These are phyloP conservation scores for Nasonia giraulti DNA, from an alignment of 1,140 invertebrate species.

Conservation along the genomic window DNA sequence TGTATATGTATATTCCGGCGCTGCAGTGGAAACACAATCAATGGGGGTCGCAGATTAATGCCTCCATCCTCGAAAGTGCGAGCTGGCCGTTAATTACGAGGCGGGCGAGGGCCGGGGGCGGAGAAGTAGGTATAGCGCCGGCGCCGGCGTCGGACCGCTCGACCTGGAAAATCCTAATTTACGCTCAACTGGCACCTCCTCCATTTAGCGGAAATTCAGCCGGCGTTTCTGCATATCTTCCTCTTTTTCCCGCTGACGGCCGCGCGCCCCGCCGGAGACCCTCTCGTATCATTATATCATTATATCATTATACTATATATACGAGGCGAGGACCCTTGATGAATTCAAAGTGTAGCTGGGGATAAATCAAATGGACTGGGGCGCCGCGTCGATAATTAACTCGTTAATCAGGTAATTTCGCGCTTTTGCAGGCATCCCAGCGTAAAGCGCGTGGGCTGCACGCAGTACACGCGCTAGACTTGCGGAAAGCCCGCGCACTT, in stretches of 20 bases:
- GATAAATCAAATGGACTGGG: too few species aligned
- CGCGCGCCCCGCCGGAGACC: too few species aligned
- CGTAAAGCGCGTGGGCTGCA: neutral
- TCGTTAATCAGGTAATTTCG: neutral
- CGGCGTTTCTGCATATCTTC: neutral
- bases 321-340: too few species aligned
- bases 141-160: neutral
- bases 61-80: neutral
- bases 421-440: neutral
- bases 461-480: neutral
- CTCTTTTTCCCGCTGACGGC: neutral
- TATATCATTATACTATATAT: too few species aligned
- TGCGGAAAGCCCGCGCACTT: neutral
- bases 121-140: neutral
- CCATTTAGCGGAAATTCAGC: neutral
- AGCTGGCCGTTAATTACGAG: neutral
- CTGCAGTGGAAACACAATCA: neutral
- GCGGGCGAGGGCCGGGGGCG: neutral
- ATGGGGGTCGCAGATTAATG: slow-evolving; percentile 3
- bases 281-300: too few species aligned
- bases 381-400: neutral
- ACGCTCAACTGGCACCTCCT: neutral
- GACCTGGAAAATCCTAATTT: slow-evolving; percentile 1
- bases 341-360: too few species aligned
- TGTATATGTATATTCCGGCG: neutral